Evolutionary conservation across 2,888 invertebrate genomes (phyloP).

Genomic region (Gibbula magus): DNA sequence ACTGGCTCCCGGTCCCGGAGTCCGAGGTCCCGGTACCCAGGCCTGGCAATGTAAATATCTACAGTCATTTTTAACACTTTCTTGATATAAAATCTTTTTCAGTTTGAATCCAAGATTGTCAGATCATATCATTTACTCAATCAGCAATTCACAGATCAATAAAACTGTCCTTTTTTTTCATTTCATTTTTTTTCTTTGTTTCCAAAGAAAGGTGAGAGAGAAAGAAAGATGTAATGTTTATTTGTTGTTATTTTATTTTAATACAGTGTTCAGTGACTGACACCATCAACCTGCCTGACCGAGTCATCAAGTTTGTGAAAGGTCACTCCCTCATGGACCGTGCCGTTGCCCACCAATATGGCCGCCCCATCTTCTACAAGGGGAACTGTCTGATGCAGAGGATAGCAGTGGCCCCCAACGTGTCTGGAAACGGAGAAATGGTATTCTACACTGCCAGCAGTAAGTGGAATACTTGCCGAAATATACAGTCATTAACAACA

Average conservation of each 20-base stretch:
- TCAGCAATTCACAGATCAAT: no score
- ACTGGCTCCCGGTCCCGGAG: slow-evolving; percentile 50
- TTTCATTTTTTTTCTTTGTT: no score
- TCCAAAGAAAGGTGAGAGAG: not conserved
- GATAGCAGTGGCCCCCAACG: slow-evolving; percentile 49
- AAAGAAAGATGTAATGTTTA: not conserved
- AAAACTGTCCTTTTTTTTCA: no score
- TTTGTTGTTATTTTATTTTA: not conserved
- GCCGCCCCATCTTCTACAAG: slow-evolving; percentile 59
- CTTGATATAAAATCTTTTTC: no score
- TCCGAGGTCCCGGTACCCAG: slow-evolving; percentile 47
- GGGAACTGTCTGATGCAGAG: slow-evolving; percentile 57
- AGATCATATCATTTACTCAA: no score
- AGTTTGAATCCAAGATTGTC: no score
- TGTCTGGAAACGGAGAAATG: slow-evolving; percentile 41
- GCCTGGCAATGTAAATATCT: slow-evolving; percentile 52
- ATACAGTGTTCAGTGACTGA: slow-evolving; percentile 35
- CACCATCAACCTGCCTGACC: slow-evolving; percentile 31
- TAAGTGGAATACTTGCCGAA: slow-evolving; percentile 36
- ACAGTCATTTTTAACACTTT: no score
- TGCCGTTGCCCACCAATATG: slow-evolving; percentile 53
- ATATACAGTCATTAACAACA: no score
- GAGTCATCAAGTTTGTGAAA: slow-evolving; percentile 43
- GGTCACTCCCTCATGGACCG: slow-evolving; percentile 57
- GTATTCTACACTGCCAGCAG: slow-evolving; percentile 56